Conservation (phyloP, 2,113 vertebrate species). For the Pyrgilauda ruficollis region DNA sequence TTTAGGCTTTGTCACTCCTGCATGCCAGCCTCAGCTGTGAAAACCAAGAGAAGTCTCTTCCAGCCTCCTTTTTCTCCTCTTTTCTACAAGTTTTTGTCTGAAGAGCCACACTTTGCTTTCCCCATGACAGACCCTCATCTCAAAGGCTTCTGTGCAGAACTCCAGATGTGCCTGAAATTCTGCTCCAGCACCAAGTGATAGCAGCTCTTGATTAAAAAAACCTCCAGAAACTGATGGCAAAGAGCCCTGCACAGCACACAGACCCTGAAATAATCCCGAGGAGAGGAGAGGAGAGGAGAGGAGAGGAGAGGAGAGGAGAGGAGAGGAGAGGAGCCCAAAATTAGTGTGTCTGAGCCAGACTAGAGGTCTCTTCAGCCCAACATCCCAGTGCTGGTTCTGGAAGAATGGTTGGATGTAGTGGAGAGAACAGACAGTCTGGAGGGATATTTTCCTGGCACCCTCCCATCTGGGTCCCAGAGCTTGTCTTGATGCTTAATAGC, state of each 20-base stretch:
- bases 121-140: neutral
- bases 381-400: neutral
- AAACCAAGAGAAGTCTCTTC: neutral
- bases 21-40: neutral
- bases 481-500: neutral
- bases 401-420: neutral
- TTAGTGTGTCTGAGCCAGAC: neutral
- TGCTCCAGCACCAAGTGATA: neutral
- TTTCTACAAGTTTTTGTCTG: neutral
- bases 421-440: neutral
- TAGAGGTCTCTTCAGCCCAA: neutral
- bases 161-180: neutral
- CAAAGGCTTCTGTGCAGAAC: neutral
- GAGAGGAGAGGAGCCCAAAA: neutral
- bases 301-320: neutral
- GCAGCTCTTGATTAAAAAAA: neutral
- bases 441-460: neutral
- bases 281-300: neutral
- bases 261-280: neutral
- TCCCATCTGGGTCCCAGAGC: neutral
- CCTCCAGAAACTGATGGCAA: neutral
- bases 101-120: neutral
- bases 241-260: neutral
- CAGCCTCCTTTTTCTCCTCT: neutral
- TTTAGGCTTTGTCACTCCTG: neutral